Conservation (phyloP, 2,113 vertebrate genomes). For the Dermatemys mawii region DNA sequence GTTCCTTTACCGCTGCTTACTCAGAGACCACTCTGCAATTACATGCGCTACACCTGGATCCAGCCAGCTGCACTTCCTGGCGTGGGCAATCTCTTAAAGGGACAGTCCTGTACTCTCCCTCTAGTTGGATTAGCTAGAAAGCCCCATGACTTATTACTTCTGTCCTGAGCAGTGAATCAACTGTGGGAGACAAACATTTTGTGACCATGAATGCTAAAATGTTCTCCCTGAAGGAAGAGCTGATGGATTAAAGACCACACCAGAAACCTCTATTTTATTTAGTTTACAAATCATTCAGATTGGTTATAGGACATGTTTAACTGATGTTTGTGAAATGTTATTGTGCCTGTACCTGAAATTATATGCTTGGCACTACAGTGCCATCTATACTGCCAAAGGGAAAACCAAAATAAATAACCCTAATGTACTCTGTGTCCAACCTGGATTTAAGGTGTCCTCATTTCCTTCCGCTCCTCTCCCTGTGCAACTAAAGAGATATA, state of each 20-base stretch:
- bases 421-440: accelerated
- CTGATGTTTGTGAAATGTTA: neutral
- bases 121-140: neutral
- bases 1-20: neutral
- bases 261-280: neutral
- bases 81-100: neutral
- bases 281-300: neutral
- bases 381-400: neutral
- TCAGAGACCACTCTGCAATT: neutral
- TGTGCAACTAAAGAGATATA: neutral
- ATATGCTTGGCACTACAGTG: accelerated
- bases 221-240: neutral
- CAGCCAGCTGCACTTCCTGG: no score
- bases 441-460: neutral
- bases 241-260: neutral
- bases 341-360: neutral
- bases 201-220: neutral
- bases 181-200: neutral
- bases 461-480: accelerated
- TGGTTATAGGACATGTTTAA: neutral
- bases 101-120: neutral
- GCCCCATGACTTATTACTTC: neutral
- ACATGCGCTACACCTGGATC: no score
- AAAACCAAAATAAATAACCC: neutral
- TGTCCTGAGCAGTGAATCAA: neutral